Percentiles rank a stretch among this genome's conserved stretches.
Evolutionary conservation across 2,888 invertebrate genomes (phyloP).

Genomic region (Barypeithes pellucidus): DNA sequence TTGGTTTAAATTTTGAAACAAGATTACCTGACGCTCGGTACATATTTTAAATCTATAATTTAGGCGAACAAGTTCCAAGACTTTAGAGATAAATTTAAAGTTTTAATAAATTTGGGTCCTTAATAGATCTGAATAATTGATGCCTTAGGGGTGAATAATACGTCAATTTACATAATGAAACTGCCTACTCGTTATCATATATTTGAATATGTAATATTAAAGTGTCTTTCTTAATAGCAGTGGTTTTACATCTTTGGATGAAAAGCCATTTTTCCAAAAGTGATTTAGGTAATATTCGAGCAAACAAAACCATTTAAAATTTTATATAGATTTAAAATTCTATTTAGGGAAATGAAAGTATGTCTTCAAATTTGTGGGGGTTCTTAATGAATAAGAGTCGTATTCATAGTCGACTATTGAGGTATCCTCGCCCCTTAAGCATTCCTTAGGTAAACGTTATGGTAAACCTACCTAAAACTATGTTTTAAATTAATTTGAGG

Average conservation of each 20-base stretch:
- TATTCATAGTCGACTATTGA: too few species aligned
- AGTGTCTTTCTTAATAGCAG: conserved; percentile 18
- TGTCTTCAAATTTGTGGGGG: too few species aligned
- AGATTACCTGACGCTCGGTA: neutral
- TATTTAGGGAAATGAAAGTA: too few species aligned
- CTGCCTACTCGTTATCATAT: conserved; percentile 29
- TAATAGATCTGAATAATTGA: conserved; percentile 35
- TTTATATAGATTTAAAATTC: too few species aligned
- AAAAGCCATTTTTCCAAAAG: neutral
- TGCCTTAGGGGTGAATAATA: conserved; percentile 33
- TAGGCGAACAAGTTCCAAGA: conserved; percentile 14
- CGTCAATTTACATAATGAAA: conserved; percentile 35
- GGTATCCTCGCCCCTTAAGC: too few species aligned
- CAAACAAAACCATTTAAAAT: too few species aligned
- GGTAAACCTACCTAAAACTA: too few species aligned
- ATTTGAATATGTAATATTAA: conserved; percentile 33
- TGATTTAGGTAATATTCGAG: too few species aligned
- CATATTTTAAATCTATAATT: conserved; percentile 2
- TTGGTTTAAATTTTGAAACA: neutral
- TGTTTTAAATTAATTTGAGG: too few species aligned
- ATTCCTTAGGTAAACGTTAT: too few species aligned
- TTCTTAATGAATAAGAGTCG: too few species aligned
- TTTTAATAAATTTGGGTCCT: conserved; percentile 22
- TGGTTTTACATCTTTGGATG: neutral
- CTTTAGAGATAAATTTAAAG: conserved; percentile 17